Evolutionary conservation across 2,888 invertebrate genomes (phyloP).

Genomic region (Caenorhabditis zanzibari): DNA sequence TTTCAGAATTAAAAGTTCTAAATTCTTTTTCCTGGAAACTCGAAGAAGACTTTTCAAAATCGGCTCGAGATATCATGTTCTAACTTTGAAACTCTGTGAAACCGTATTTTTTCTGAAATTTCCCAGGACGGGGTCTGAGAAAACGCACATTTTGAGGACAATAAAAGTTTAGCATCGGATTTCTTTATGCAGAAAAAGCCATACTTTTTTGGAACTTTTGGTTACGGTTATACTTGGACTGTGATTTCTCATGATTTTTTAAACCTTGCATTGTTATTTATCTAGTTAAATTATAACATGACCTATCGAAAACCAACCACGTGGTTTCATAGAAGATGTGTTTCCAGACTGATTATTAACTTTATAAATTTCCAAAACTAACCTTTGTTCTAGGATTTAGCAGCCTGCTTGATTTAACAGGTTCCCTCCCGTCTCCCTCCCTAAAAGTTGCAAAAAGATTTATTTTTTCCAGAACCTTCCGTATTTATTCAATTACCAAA

Average conservation of each 20-base stretch:
- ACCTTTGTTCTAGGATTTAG: background rate
- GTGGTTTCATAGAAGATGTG: background rate
- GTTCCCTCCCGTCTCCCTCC: background rate
- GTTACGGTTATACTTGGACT: background rate
- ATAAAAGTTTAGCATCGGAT: too few species aligned
- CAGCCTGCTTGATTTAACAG: background rate
- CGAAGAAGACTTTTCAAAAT: too few species aligned
- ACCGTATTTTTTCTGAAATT: too few species aligned
- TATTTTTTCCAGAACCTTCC: background rate
- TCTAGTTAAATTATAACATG: background rate
- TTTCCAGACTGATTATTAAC: background rate
- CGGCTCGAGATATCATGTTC: too few species aligned
- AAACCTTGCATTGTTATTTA: background rate
- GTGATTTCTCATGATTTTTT: background rate
- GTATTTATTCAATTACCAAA: constrained; percentile 29
- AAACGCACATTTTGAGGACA: too few species aligned
- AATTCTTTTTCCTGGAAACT: too few species aligned
- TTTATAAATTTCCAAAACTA: too few species aligned
- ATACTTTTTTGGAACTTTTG: background rate
- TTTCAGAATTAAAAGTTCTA: too few species aligned
- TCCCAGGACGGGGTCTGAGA: too few species aligned
- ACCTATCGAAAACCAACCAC: background rate
- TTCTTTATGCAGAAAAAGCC: too few species aligned
- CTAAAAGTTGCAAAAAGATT: background rate
- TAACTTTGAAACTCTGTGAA: too few species aligned